Evolutionary conservation across 1,140 invertebrate species (phyloP).

Genomic region (Wiebesia pumilae): DNA sequence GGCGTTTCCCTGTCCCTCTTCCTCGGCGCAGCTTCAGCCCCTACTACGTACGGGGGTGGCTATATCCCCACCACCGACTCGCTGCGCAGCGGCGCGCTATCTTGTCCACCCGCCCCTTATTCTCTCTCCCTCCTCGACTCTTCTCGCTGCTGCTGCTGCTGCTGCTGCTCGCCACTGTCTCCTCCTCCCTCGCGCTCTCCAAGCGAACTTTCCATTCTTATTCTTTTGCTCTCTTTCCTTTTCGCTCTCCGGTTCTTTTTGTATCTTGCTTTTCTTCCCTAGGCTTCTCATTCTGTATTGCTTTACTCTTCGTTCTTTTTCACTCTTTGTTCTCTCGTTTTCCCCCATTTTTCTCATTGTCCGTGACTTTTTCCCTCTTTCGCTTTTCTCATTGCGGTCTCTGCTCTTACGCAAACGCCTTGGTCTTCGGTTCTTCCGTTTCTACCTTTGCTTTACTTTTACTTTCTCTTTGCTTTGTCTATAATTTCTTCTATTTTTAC

Average conservation of each 20-base stretch:
- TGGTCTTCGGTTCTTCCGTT: too few relatives aligned
- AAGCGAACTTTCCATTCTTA: not conserved
- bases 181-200: not conserved
- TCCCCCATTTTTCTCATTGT: not conserved
- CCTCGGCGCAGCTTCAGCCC: slow-evolving; percentile 44
- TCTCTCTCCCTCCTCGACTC: not conserved
- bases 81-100: slow-evolving; percentile 41
- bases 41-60: slow-evolving; percentile 49
- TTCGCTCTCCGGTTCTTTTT: not conserved
- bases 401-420: not conserved
- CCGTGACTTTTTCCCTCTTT: not conserved
- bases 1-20: not conserved
- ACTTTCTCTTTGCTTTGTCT: not conserved
- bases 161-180: not conserved
- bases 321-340: not conserved
- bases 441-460: not conserved
- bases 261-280: not conserved
- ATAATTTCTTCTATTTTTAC: not conserved
- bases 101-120: slow-evolving; percentile 37
- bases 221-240: slow-evolving; percentile 9
- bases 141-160: not conserved
- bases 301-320: too few relatives aligned
- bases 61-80: slow-evolving; percentile 50
- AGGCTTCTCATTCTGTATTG: not conserved
- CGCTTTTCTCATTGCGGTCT: not conserved